Evolutionary conservation across 1,140 invertebrate species (phyloP), one percentile per base, ranked within the genome.

Genomic region (Odontomachus brunneus): DNA sequence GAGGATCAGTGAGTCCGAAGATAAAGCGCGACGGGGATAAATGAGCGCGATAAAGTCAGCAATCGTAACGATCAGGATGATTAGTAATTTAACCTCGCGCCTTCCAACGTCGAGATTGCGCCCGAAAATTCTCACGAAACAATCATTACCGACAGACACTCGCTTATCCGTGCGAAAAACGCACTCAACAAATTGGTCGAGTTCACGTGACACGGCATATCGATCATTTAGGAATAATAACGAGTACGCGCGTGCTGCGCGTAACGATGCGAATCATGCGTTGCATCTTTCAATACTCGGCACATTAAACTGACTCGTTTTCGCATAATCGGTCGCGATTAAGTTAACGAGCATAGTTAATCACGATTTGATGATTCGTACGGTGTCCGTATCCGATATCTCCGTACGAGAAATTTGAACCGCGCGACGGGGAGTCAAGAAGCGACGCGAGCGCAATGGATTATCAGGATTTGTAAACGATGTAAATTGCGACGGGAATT

Each of bases 31-130:
- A 71, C 75, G 53, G 24, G 38, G 51, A 80, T 80, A 80, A 80
- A 80, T 69, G 75, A 80, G 51, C n/a, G 3, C 51, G 53, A 80
- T 80, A 71, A 80, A 80, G 75, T 71, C 57, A 44, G 75, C 75
- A 19, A 44, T 69, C 22, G 65, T 71, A 57, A 80, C 17, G 74
- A 66, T 76, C 29, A 26, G 44, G 48, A 53, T 51, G 74, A 76
- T 66, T 76, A 76, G 63, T 66, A 66, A 76, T 65, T 66, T 65
- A 29, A 22, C 26, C 48, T 44, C 48, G 48, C 15, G 62, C 38
- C 4, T 53, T n/a, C 22, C 19, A 14, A 38, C 3, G 29, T 44
- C 26, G 26, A 17, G 9, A 11, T 4, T 33, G 48, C 62, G 63
- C 65, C 38, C 26, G 14, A 38, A 53, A 14, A 2, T 33, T 0